Conservation (phyloP, 1,140 invertebrate species). For the Acromyrmex heyeri region DNA sequence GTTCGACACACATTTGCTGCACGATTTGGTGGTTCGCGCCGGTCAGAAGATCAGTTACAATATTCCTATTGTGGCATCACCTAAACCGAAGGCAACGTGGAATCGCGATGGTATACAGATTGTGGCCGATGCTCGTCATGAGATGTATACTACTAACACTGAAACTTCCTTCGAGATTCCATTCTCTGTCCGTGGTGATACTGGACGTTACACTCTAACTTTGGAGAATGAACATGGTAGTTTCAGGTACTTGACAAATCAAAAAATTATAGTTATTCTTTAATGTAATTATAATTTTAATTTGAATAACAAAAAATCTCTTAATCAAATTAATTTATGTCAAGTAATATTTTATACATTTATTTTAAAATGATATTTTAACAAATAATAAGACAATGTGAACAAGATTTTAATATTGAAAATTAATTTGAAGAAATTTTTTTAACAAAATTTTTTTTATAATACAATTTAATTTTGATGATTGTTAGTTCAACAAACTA, state of each 20-base stretch:
- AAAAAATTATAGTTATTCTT: not conserved
- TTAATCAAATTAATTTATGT: slow-evolving; percentile 11
- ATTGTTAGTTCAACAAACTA: not conserved
- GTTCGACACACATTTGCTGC: slow-evolving; percentile 93
- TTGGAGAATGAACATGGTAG: slow-evolving; percentile 94
- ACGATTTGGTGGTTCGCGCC: slow-evolving; percentile 95
- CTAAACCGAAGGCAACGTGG: slow-evolving; percentile 95
- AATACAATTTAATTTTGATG: not conserved
- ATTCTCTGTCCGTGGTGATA: slow-evolving; percentile 93
- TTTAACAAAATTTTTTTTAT: not conserved
- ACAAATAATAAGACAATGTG: not conserved
- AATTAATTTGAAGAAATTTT: not conserved
- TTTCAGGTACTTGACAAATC: slow-evolving; percentile 83
- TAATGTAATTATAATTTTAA: not conserved
- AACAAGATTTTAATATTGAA: slow-evolving; percentile 1
- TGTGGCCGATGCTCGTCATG: slow-evolving; percentile 85
- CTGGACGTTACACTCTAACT: slow-evolving; percentile 94
- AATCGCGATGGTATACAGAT: slow-evolving; percentile 94
- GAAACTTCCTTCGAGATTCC: slow-evolving; percentile 95
- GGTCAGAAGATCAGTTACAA: slow-evolving; percentile 96
- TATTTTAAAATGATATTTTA: not conserved
- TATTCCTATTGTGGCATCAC: slow-evolving; percentile 95
- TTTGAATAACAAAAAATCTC: not conserved
- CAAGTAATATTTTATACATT: not conserved
- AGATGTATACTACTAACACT: slow-evolving; percentile 89